These are phyloP conservation scores for Sinonovacula constricta DNA, from an alignment of 1,140 invertebrate species.

Conservation along the genomic window DNA sequence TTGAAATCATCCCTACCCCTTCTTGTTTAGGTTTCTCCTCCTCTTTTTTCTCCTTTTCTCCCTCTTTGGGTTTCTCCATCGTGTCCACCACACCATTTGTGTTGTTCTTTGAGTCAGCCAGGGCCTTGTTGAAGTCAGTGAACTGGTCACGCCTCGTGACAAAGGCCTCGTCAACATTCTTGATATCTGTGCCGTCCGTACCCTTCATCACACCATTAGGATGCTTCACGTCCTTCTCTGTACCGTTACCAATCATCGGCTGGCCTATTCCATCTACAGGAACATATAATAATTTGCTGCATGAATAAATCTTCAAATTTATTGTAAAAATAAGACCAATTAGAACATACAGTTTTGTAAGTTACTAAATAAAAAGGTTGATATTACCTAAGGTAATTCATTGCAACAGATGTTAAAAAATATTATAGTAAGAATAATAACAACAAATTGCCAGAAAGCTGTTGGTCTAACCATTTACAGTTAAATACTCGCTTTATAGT, in stretches of 20 bases:
- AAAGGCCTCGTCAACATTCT: constrained; percentile 46
- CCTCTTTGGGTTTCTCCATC: not conserved
- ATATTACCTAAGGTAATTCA: too few species aligned
- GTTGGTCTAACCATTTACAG: too few species aligned
- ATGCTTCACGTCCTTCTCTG: not conserved
- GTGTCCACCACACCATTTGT: not conserved
- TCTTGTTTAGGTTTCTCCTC: constrained; percentile 9
- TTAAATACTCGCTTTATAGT: too few species aligned
- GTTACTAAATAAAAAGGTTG: too few species aligned
- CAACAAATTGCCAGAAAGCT: too few species aligned
- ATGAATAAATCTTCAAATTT: too few species aligned
- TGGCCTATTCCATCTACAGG: not conserved
- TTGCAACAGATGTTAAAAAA: too few species aligned
- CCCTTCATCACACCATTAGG: constrained; percentile 24
- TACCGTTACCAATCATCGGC: not conserved
- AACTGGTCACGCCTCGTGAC: constrained; percentile 55
- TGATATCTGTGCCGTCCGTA: constrained; percentile 9
- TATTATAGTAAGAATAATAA: too few species aligned
- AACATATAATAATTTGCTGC: not conserved
- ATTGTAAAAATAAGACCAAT: too few species aligned
- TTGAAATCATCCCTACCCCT: not conserved
- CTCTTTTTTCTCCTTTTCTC: constrained; percentile 9
- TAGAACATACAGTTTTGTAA: too few species aligned
- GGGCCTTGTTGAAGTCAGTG: constrained; percentile 54
- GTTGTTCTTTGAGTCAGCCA: constrained; percentile 31